Evolutionary conservation across 1,140 invertebrate species (phyloP), one percentile per base, ranked within the genome.

Genomic region (Pteromalus puparum): DNA sequence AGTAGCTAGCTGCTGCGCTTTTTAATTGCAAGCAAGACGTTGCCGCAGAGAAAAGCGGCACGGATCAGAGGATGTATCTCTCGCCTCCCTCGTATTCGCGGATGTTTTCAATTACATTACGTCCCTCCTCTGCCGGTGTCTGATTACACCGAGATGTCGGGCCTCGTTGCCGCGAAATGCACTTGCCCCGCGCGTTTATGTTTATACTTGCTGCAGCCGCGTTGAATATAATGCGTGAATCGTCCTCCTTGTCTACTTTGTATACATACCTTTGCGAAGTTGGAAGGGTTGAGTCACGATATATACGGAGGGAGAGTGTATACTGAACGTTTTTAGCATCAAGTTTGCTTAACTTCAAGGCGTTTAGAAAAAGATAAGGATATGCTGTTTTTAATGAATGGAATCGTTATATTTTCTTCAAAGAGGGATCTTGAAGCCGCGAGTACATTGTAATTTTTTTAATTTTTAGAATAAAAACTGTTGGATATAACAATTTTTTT

Each of bases 111-210:
- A 91, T 91, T 91, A 91, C 86, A 88, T 85, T 84, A 72, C 85
- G 83, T 86, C 87, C 13, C 65, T 48, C 88, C 86, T 82, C 87
- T 79, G 86, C 73, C 86, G 91, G 92, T 93, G 90, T 93, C 91
- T 93, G 92, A 93, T 93, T 93, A 93, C 92, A 92, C 90, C 90
- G 91, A 92, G 92, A 93, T 93, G 92, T 91, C 91, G 91, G 91
- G 81, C 84, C 87, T 88, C 83, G 87, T 90, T 89, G 89, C 88
- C 88, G 87, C 88, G 86, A 90, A 84, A 89, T 89, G 88, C 90
- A 91, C 90, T 91, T 91, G 90, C 89, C 87, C 83, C 87, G 81
- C 84, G 78, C 77, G 76, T 61, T 61, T 61, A 61, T 61, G 21
- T 18, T 0, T 61, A 21, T 48, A 48, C 15, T 34, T 5, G 30